A percentile compares a stretch with the other conserved stretches of the same genome.
These are phyloP conservation scores for Phyllostomus discolor DNA, from an alignment of 2,113 vertebrate genomes.

Conservation along the genomic window DNA sequence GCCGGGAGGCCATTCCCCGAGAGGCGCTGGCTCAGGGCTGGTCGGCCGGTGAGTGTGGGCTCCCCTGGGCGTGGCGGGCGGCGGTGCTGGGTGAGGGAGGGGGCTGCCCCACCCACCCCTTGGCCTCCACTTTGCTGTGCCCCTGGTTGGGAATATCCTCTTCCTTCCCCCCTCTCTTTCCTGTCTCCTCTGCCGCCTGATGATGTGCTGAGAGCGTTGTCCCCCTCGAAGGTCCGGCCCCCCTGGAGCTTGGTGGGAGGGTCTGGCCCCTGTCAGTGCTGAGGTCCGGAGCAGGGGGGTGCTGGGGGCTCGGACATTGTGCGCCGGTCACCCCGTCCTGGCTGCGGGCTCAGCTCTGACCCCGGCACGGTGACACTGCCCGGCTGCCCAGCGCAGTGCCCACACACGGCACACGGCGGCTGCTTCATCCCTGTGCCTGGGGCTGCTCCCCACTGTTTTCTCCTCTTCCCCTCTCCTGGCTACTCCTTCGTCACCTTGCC, in stretches of 20 bases:
- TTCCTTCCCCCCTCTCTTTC: neutral
- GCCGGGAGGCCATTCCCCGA: conserved; percentile 87
- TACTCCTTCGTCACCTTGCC: no score
- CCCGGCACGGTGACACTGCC: neutral
- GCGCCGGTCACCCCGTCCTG: fast-evolving
- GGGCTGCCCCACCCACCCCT: fast-evolving
- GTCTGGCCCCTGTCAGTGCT: fast-evolving
- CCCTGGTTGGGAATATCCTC: neutral
- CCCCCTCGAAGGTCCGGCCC: neutral
- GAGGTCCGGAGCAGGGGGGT: neutral
- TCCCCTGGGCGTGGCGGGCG: fast-evolving
- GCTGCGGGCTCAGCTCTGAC: neutral
- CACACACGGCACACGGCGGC: fast-evolving
- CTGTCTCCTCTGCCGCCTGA: neutral
- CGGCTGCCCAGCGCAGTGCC: fast-evolving
- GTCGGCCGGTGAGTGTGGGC: conserved; percentile 80
- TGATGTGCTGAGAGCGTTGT: neutral
- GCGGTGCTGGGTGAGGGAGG: fast-evolving
- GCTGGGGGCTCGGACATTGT: neutral
- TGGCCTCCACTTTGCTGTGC: fast-evolving
- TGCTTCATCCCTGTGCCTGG: fast-evolving
- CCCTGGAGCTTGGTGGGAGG: neutral
- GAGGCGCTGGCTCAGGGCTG: conserved; percentile 87
- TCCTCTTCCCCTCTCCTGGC: neutral
- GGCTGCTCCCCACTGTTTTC: neutral